Conservation (phyloP, 2,888 invertebrate species). For the Lepeophtheirus nordmannii region DNA sequence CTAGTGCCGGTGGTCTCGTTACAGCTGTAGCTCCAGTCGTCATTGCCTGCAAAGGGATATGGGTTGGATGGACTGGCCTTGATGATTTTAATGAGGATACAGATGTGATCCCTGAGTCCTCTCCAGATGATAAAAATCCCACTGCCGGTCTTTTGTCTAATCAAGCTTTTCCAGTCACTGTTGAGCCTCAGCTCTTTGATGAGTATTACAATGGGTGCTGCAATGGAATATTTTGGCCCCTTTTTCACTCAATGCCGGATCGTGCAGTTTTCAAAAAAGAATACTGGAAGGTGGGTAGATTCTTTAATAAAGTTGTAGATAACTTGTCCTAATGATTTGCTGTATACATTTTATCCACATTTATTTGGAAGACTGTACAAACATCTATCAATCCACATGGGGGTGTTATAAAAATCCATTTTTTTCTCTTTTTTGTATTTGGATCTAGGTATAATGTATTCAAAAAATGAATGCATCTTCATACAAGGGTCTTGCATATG, state of each 20-base stretch:
- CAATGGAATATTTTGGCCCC: conserved; percentile 79
- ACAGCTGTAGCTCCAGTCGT: conserved; percentile 82
- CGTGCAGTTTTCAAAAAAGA: conserved; percentile 64
- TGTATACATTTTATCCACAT: not conserved
- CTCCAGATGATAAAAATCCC: conserved; percentile 67
- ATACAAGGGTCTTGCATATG: too few species aligned
- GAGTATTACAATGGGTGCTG: conserved; percentile 83
- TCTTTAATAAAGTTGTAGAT: not conserved
- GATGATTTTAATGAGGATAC: conserved; percentile 44
- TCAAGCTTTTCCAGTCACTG: conserved; percentile 63
- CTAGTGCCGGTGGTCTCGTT: conserved; percentile 71
- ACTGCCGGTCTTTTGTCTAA: conserved; percentile 56
- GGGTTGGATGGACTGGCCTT: conserved; percentile 82
- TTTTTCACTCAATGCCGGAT: conserved; percentile 83
- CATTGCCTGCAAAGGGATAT: conserved; percentile 62
- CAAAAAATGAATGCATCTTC: too few species aligned
- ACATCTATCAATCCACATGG: too few species aligned
- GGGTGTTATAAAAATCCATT: too few species aligned
- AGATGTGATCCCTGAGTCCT: conserved; percentile 68
- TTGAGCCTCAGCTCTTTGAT: conserved; percentile 59
- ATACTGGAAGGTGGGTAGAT: conserved; percentile 46
- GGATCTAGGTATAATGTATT: too few species aligned
- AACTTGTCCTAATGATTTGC: not conserved
- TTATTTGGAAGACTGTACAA: not conserved
- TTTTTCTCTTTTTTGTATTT: too few species aligned